A percentile compares a stretch with the other conserved stretches of the same genome.
Conservation (phyloP, 2,797 vertebrate species). For the Perodicticus potto region DNA sequence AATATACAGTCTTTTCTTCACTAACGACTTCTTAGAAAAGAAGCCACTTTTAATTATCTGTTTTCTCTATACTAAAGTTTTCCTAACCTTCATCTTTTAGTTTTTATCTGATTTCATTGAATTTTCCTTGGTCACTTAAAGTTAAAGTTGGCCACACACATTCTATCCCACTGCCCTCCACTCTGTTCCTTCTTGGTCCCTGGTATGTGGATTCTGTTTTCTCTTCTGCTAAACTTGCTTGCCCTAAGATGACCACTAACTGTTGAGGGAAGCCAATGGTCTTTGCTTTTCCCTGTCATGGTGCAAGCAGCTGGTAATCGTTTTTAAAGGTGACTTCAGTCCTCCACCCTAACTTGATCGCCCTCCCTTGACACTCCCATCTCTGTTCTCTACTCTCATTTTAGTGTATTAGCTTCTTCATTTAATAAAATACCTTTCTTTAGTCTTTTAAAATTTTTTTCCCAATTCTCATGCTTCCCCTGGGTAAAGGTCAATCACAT, state of each 20-base stretch:
- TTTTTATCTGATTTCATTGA: neutral
- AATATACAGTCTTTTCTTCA: neutral
- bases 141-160: rapidly evolving
- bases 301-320: rapidly evolving
- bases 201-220: neutral
- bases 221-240: neutral
- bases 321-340: neutral
- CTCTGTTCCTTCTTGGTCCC: rapidly evolving
- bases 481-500: neutral
- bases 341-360: neutral
- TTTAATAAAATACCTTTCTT: neutral
- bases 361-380: no score
- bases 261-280: no score
- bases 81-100: neutral
- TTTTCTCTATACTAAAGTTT: neutral
- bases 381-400: neutral
- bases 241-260: neutral
- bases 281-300: no score
- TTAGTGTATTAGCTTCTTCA: neutral
- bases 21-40: neutral
- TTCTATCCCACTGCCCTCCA: neutral
- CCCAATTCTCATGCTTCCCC: neutral
- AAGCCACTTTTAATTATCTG: neutral
- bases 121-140: neutral
- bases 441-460: neutral